A percentile compares a stretch with the other conserved stretches of the same genome.
These are phyloP conservation scores for Engystomops pustulosus DNA, from an alignment of 2,113 vertebrate genomes.

Conservation along the genomic window DNA sequence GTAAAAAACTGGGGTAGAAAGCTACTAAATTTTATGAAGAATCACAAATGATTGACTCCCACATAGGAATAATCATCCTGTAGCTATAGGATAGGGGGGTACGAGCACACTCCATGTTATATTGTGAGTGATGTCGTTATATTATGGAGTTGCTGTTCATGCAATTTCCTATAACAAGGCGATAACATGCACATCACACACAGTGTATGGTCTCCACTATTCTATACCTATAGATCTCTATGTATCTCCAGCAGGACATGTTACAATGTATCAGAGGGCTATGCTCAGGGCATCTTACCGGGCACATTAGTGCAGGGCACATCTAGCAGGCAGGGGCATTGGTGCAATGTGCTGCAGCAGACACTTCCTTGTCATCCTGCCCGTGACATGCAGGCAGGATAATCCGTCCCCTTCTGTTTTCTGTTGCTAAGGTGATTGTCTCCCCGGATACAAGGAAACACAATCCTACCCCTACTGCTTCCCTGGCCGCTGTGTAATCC, in stretches of 20 bases:
- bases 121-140: no score
- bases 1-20: no score
- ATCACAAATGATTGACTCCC: no score
- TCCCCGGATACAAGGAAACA: conserved; percentile 26
- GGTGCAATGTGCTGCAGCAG: neutral
- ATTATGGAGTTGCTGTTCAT: neutral
- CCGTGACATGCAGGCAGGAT: conserved; percentile 1
- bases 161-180: neutral
- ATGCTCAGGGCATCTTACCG: neutral
- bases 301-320: neutral
- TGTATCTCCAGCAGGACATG: neutral
- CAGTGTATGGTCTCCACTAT: no score
- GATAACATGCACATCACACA: no score
- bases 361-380: conserved; percentile 5
- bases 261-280: neutral
- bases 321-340: neutral
- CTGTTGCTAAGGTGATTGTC: conserved; percentile 60
- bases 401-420: conserved; percentile 56
- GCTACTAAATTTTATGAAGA: no score
- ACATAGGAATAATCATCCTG: no score
- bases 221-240: neutral
- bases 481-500: neutral
- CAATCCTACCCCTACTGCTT: neutral
- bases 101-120: no score
- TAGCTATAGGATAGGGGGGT: no score